Evolutionary conservation across 2,888 invertebrate genomes (phyloP).

Genomic region (Melipona beecheii): DNA sequence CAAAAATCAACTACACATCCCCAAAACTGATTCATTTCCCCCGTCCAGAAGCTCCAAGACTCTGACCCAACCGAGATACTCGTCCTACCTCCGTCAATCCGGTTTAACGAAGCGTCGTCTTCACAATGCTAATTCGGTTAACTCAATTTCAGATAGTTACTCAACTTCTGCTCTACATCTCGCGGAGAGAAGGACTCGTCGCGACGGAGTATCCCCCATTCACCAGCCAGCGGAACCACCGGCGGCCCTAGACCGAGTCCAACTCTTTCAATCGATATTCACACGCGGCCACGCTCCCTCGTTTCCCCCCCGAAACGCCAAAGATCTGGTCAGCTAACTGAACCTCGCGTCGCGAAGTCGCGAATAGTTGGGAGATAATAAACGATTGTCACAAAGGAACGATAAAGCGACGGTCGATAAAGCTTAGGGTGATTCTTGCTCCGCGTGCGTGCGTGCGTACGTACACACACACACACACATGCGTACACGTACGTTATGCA

Average conservation of each 20-base stretch:
- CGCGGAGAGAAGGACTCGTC: background rate
- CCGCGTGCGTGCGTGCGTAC: background rate
- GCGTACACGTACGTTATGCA: too few relatives aligned
- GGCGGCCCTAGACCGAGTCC: too few relatives aligned
- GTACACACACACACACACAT: too few relatives aligned
- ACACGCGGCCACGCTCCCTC: background rate
- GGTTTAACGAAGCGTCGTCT: background rate
- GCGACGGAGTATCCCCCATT: background rate
- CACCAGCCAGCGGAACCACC: too few relatives aligned
- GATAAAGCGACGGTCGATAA: slow-evolving; percentile 46
- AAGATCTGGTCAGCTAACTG: background rate
- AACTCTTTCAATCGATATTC: background rate
- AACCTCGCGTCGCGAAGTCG: too few relatives aligned
- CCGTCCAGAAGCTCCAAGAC: too few relatives aligned
- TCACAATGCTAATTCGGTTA: background rate
- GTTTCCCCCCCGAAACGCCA: too few relatives aligned
- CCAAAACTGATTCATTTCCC: too few relatives aligned
- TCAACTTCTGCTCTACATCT: background rate
- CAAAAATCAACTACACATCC: too few relatives aligned
- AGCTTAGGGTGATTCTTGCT: slow-evolving; percentile 28
- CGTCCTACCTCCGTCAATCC: too few relatives aligned
- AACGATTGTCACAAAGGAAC: slow-evolving; percentile 22
- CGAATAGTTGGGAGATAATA: background rate
- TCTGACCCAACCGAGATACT: background rate
- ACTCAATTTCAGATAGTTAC: background rate